Evolutionary conservation across 2,797 vertebrate genomes (phyloP).

Genomic region (Falco concolor): DNA sequence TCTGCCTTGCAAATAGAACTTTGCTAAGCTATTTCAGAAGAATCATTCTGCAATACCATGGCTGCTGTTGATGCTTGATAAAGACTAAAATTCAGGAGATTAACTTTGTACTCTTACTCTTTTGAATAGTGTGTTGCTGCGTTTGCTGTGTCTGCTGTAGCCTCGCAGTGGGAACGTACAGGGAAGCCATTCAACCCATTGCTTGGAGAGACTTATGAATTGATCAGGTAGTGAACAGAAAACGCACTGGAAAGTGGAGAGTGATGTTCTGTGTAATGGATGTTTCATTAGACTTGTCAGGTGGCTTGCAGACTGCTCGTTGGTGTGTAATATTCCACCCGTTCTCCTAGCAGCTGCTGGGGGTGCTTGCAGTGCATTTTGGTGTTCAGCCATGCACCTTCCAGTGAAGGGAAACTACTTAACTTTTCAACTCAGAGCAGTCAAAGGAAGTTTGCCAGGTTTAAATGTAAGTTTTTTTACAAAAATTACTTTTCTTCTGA

Average conservation of each 20-base stretch:
- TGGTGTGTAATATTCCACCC: background rate
- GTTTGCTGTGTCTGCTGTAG: slow-evolving; percentile 96
- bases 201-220: slow-evolving; percentile 93
- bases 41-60: background rate
- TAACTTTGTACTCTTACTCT: background rate
- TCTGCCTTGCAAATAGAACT: background rate
- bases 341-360: background rate
- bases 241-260: background rate
- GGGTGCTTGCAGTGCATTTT: rapidly evolving
- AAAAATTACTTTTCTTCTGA: background rate
- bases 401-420: background rate
- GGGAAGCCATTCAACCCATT: slow-evolving; percentile 98
- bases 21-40: background rate
- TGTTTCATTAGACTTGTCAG: background rate
- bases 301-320: background rate
- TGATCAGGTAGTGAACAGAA: slow-evolving; percentile 83
- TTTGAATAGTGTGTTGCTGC: slow-evolving; percentile 88
- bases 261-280: background rate
- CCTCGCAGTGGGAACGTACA: slow-evolving; percentile 96
- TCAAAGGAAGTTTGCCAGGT: background rate
- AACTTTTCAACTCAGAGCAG: background rate
- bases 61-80: background rate
- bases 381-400: background rate
- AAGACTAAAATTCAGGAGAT: background rate
- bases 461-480: background rate